These are phyloP conservation scores for Pseudoatta argentina DNA, from an alignment of 1,140 invertebrate species.

Conservation along the genomic window DNA sequence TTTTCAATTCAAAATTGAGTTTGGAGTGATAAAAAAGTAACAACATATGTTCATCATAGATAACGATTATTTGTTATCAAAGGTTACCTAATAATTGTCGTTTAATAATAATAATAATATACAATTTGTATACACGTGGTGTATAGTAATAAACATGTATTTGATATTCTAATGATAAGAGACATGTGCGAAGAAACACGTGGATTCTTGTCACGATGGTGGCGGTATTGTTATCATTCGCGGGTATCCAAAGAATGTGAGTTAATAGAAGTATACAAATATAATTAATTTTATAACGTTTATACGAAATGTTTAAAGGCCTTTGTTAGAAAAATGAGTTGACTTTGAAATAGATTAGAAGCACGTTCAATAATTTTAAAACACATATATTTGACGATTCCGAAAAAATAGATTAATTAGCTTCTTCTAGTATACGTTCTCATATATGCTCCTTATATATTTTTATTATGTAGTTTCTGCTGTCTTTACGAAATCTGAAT, in stretches of 20 bases:
- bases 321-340: background rate
- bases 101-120: conserved; percentile 7
- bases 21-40: background rate
- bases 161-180: conserved; percentile 39
- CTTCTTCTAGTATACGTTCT: background rate
- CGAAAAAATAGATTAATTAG: background rate
- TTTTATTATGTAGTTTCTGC: background rate
- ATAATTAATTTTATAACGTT: conserved; percentile 1
- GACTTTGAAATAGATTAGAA: background rate
- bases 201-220: conserved; percentile 79
- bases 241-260: conserved; percentile 79
- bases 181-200: conserved; percentile 79
- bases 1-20: background rate
- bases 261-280: conserved; percentile 44
- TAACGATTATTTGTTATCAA: background rate
- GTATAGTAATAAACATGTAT: background rate
- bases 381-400: background rate
- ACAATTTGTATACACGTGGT: background rate
- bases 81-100: background rate
- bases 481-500: background rate
- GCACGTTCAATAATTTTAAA: background rate
- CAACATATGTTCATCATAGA: background rate
- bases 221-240: conserved; percentile 80
- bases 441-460: background rate
- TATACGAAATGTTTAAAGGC: background rate